Evolutionary conservation across 2,113 vertebrate genomes (phyloP).

Genomic region (Jaculus jaculus): DNA sequence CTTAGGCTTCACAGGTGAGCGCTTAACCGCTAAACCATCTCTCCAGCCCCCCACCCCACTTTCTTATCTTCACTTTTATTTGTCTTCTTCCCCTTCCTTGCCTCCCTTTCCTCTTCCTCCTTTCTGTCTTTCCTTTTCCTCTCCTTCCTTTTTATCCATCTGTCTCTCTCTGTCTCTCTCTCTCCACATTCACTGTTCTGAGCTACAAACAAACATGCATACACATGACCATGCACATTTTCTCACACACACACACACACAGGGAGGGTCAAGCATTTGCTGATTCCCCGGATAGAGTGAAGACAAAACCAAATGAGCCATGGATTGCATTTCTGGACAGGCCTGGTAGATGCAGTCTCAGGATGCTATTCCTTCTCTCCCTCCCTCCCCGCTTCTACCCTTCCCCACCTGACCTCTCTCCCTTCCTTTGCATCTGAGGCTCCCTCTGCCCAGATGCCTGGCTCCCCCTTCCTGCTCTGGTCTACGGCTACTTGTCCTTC

Average conservation of each 20-base stretch:
- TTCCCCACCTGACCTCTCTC: background rate
- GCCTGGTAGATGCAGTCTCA: background rate
- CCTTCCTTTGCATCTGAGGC: background rate
- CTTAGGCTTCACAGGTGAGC: no score
- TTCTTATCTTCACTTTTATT: background rate
- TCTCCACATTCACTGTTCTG: background rate
- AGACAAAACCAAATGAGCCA: conserved; percentile 1
- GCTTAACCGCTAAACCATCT: no score
- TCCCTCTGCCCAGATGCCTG: background rate
- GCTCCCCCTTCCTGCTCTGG: background rate
- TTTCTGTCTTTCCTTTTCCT: background rate
- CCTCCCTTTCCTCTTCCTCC: no score
- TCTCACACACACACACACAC: no score
- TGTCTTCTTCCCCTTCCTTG: background rate
- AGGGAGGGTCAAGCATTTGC: background rate
- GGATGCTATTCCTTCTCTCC: background rate
- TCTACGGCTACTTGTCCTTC: background rate
- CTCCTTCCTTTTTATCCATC: background rate
- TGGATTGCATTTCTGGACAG: background rate
- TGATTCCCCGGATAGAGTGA: background rate
- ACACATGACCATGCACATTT: background rate
- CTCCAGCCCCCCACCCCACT: background rate
- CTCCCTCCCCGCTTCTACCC: background rate
- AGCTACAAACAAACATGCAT: background rate
- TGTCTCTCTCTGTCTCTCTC: conserved; percentile 1